Conservation (phyloP, 2,113 vertebrate genomes). For the Catharus fuscescens region DNA sequence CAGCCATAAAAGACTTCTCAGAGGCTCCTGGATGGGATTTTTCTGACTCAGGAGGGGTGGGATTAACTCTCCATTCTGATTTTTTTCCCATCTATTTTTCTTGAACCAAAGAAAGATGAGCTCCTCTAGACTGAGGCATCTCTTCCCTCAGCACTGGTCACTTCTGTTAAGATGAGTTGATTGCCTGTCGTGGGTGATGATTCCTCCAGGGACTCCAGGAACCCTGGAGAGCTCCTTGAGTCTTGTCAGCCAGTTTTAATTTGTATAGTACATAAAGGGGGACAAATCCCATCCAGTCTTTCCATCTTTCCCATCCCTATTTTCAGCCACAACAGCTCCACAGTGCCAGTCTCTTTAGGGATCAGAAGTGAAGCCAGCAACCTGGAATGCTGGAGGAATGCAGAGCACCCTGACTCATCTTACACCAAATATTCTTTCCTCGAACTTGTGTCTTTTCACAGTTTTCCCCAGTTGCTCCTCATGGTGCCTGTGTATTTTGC, state of each 20-base stretch:
- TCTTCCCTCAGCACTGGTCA: not conserved
- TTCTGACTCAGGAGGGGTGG: not conserved
- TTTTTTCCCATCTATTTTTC: fast-evolving
- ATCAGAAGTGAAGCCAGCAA: not conserved
- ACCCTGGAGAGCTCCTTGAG: not conserved
- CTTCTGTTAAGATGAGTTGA: not conserved
- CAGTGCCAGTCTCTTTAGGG: not conserved
- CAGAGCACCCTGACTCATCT: not conserved
- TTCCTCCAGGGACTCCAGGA: not conserved
- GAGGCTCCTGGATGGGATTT: not conserved
- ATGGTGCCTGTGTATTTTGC: not conserved
- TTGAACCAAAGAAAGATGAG: not conserved
- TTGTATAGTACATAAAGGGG: not conserved
- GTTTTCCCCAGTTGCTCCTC: not conserved
- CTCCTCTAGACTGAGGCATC: not conserved
- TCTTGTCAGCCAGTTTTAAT: not conserved
- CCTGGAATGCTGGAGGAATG: not conserved
- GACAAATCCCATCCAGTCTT: not conserved
- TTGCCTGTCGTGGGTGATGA: not conserved
- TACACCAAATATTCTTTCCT: not conserved
- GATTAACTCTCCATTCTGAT: not conserved
- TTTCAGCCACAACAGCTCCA: not conserved
- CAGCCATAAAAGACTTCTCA: not conserved
- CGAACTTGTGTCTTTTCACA: not conserved
- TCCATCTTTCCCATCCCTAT: not conserved